phyloP scores from a whole-genome alignment of 2,797 vertebrate species.

The Hippocampus kuda region DNA sequence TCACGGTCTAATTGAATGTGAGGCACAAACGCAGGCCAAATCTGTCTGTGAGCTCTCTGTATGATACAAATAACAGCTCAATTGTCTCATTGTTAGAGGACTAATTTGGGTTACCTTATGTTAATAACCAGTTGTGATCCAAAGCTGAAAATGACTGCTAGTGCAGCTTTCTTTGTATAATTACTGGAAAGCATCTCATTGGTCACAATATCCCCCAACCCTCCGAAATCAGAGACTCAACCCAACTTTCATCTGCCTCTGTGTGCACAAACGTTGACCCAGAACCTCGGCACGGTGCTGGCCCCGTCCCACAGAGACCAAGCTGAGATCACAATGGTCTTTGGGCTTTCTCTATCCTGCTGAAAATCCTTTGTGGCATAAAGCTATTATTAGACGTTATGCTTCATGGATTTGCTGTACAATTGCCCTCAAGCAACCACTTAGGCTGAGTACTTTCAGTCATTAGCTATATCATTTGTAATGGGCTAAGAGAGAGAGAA shows the following conservation, averaged over 20 bases:
- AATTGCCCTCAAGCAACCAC: conserved; percentile 32
- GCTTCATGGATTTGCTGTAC: conserved; percentile 32
- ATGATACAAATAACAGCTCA: conserved; percentile 16
- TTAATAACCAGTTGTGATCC: conserved; percentile 11
- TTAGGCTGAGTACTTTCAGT: conserved; percentile 16
- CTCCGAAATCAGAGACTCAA: conserved; percentile 62
- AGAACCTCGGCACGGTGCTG: conserved; percentile 41
- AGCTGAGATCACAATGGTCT: conserved; percentile 36
- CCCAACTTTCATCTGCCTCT: conserved; percentile 30
- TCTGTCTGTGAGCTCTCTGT: conserved; percentile 1
- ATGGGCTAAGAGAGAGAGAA: neutral
- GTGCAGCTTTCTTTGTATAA: conserved; percentile 47
- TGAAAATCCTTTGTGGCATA: conserved; percentile 33
- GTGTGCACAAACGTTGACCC: conserved; percentile 63
- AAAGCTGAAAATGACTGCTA: conserved; percentile 41
- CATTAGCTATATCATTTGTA: conserved; percentile 13
- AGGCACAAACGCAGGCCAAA: conserved; percentile 1
- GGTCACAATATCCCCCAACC: neutral
- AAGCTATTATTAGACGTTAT: conserved; percentile 49
- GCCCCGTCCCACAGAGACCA: conserved; percentile 42
- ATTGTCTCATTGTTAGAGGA: neutral
- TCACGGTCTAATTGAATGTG: conserved; percentile 17
- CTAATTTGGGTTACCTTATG: no score
- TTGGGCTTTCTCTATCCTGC: conserved; percentile 36
- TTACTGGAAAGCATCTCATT: neutral